phyloP scores from a whole-genome alignment of 2,797 vertebrate genomes.

The Microchirus variegatus region DNA sequence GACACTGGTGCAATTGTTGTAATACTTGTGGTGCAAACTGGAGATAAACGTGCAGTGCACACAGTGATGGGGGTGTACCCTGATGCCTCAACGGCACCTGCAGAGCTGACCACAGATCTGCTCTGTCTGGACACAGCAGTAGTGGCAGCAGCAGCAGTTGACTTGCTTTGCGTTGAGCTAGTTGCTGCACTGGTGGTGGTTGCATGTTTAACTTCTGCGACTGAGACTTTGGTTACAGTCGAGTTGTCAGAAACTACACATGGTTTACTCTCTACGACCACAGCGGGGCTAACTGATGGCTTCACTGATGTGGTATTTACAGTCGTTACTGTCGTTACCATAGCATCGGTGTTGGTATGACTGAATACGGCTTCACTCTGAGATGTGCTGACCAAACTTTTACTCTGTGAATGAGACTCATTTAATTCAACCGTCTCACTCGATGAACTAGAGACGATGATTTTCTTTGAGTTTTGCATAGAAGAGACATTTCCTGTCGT shows the following conservation, averaged over 20 bases:
- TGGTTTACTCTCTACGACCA: conserved; percentile 45
- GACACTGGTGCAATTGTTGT: conserved; percentile 31
- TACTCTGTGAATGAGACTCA: conserved; percentile 51
- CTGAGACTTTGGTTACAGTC: conserved; percentile 36
- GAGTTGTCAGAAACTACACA: conserved; percentile 34
- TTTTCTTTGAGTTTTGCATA: conserved; percentile 51
- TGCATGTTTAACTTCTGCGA: conserved; percentile 48
- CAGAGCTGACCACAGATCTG: conserved; percentile 44
- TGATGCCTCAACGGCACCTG: conserved; percentile 33
- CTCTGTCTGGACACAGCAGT: conserved; percentile 55
- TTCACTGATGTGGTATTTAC: conserved; percentile 30
- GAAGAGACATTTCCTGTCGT: conserved; percentile 30
- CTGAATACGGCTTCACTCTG: conserved; percentile 38
- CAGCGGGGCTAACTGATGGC: conserved; percentile 32
- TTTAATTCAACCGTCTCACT: conserved; percentile 29
- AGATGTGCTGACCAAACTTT: conserved; percentile 34
- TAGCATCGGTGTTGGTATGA: conserved; percentile 19
- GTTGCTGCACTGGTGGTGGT: conserved; percentile 14
- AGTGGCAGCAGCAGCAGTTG: conserved; percentile 17
- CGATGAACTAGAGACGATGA: conserved; percentile 49
- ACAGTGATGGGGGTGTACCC: conserved; percentile 29
- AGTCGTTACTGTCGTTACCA: conserved; percentile 32
- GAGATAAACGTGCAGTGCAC: conserved; percentile 32
- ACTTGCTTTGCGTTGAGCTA: conserved; percentile 47
- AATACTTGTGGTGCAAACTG: conserved; percentile 41